These are phyloP conservation scores for Apeltes quadracus DNA, from an alignment of 2,113 vertebrate species.

Conservation along the genomic window DNA sequence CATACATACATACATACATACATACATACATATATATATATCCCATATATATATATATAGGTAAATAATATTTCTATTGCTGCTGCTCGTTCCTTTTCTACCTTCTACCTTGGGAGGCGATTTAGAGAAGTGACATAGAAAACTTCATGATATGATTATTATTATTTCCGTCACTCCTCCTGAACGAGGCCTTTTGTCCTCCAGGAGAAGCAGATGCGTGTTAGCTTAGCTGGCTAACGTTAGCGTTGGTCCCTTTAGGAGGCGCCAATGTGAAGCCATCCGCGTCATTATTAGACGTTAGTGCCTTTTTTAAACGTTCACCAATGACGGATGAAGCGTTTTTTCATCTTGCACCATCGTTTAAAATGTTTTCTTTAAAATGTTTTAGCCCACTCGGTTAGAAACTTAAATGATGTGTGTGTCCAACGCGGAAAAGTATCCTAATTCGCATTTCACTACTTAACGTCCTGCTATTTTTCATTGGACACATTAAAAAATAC, in stretches of 20 bases:
- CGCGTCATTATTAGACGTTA: no score
- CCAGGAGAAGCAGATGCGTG: not conserved
- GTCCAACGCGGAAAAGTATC: no score
- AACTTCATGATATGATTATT: not conserved
- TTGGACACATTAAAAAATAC: no score
- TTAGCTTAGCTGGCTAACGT: not conserved
- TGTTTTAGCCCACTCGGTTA: not conserved
- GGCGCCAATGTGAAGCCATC: no score
- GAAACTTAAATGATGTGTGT: not conserved
- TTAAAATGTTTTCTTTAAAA: not conserved
- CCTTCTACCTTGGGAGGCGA: no score
- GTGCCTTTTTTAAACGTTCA: no score
- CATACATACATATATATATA: not conserved
- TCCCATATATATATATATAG: not conserved
- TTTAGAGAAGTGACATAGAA: no score
- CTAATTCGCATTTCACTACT: no score
- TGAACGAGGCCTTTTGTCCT: not conserved
- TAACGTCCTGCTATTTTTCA: no score
- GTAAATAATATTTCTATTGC: not conserved
- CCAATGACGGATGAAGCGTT: no score
- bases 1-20: no score
- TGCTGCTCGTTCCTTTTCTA: not conserved
- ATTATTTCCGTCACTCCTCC: not conserved
- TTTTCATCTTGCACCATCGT: no score
- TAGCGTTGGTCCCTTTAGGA: not conserved